Evolutionary conservation across 2,888 invertebrate species (phyloP).

Genomic region (Hydraecia micacea): DNA sequence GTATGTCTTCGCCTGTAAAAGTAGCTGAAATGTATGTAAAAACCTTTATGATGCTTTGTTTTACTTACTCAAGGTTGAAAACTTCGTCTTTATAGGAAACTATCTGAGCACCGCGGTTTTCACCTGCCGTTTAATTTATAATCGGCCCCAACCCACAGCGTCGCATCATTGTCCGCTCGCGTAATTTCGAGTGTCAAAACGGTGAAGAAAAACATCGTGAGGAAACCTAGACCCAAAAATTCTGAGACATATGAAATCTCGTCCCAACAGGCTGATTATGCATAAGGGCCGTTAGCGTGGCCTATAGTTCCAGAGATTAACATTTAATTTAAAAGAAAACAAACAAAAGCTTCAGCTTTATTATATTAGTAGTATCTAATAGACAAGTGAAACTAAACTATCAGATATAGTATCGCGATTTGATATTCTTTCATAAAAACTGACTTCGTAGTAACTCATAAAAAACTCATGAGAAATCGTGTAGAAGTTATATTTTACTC

Average conservation of each 20-base stretch:
- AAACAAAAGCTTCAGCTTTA: neutral
- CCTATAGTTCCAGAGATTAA: too few species aligned
- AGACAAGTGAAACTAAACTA: neutral
- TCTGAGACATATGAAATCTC: too few species aligned
- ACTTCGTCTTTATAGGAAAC: neutral
- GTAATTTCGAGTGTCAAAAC: too few species aligned
- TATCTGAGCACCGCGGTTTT: neutral
- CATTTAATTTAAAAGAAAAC: neutral
- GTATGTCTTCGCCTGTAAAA: conserved; percentile 17
- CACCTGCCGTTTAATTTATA: too few species aligned
- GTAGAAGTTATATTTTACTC: neutral
- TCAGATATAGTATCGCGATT: neutral
- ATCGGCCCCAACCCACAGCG: neutral
- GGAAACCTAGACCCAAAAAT: neutral
- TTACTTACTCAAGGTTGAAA: conserved; percentile 23
- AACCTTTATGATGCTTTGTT: conserved; percentile 27
- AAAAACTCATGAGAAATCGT: neutral
- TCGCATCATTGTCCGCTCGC: too few species aligned
- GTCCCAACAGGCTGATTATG: neutral
- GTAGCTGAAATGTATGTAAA: conserved; percentile 20
- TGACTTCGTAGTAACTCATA: neutral
- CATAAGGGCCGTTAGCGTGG: neutral
- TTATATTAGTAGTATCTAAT: too few species aligned
- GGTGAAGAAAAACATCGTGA: too few species aligned
- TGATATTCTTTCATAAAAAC: neutral